Percentiles rank a stretch among this genome's conserved stretches.
These are phyloP conservation scores for Phaethon lepturus DNA, from an alignment of 2,113 vertebrate species.

Conservation along the genomic window DNA sequence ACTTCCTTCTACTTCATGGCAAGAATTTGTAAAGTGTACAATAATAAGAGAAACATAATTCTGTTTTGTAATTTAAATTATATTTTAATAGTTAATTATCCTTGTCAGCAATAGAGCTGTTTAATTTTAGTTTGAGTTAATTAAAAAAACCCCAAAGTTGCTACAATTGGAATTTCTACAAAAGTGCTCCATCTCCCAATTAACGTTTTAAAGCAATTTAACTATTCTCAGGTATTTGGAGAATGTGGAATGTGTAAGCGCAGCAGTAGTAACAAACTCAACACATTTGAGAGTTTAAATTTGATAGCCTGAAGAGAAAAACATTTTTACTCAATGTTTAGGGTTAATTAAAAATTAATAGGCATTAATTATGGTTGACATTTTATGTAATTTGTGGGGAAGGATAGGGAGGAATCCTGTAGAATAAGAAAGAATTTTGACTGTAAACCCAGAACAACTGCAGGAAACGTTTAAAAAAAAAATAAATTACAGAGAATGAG, in stretches of 20 bases:
- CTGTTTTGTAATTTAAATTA: neutral
- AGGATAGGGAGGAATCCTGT: neutral
- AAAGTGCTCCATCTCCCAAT: neutral
- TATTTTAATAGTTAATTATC: neutral
- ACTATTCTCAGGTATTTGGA: neutral
- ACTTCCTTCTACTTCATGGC: neutral
- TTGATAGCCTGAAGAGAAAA: constrained; percentile 46
- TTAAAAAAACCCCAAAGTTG: neutral
- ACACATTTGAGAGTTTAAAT: neutral
- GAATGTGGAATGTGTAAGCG: neutral
- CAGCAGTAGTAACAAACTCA: neutral
- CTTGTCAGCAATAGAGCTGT: neutral
- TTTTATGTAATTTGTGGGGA: constrained; percentile 43
- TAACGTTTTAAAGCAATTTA: neutral
- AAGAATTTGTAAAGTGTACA: neutral
- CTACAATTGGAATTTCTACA: neutral
- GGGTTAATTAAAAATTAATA: constrained; percentile 61
- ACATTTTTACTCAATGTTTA: constrained; percentile 12
- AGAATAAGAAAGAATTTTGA: neutral
- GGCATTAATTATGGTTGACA: constrained; percentile 26
- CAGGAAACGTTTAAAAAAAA: neutral
- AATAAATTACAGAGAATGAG: neutral
- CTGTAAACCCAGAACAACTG: neutral
- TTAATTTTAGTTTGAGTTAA: neutral
- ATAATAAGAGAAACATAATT: neutral